phyloP scores from a whole-genome alignment of 2,888 invertebrate genomes.

The Mythimna impura region DNA sequence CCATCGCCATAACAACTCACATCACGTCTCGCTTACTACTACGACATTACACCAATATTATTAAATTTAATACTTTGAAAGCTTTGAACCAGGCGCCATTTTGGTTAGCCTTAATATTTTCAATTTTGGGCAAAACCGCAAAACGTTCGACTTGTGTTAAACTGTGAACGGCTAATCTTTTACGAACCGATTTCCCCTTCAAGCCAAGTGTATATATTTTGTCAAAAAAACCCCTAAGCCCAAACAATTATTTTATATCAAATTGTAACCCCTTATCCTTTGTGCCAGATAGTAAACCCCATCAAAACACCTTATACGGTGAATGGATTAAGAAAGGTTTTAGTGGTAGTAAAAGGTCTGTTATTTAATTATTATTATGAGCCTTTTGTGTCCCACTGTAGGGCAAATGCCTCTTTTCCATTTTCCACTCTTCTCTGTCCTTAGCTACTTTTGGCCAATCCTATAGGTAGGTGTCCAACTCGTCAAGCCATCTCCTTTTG shows the following conservation, averaged over 20 bases:
- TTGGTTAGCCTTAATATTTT: neutral
- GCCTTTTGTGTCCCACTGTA: too few relatives aligned
- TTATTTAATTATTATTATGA: too few relatives aligned
- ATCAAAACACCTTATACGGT: neutral
- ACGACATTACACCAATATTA: constrained; percentile 26
- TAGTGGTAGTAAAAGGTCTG: neutral
- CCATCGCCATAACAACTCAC: constrained; percentile 55
- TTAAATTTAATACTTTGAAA: constrained; percentile 9
- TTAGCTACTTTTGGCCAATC: too few relatives aligned
- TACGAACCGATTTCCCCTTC: neutral
- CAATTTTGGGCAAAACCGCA: neutral
- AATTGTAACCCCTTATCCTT: neutral
- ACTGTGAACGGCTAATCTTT: neutral
- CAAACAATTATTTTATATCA: neutral
- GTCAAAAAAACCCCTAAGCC: neutral
- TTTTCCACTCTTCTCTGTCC: too few relatives aligned
- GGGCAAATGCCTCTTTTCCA: too few relatives aligned
- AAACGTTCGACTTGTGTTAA: neutral
- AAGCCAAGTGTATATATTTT: neutral
- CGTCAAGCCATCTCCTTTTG: too few relatives aligned
- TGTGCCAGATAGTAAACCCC: neutral
- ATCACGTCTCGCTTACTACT: constrained; percentile 44
- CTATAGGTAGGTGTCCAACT: too few relatives aligned
- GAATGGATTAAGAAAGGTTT: neutral
- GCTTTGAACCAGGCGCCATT: neutral